Conservation (phyloP, 2,797 vertebrate genomes). For the Lutjanus argentimaculatus region DNA sequence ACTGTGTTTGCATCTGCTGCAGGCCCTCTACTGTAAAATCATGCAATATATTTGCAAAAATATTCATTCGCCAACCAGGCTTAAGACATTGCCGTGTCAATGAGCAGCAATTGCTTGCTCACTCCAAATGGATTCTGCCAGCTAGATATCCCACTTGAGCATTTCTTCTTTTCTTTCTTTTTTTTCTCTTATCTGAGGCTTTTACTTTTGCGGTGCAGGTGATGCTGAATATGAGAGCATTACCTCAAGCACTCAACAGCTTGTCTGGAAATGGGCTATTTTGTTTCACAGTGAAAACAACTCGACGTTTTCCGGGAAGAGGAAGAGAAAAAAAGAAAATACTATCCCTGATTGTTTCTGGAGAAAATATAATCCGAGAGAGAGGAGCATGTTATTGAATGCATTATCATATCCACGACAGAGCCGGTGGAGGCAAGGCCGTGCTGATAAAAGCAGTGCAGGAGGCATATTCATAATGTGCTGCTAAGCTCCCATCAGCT, state of each 20-base stretch:
- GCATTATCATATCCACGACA: slow-evolving; percentile 52
- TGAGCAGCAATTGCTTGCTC: slow-evolving; percentile 78
- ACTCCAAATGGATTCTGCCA: slow-evolving; percentile 73
- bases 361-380: slow-evolving; percentile 58
- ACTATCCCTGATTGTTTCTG: slow-evolving; percentile 56
- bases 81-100: slow-evolving; percentile 80
- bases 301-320: slow-evolving; percentile 30
- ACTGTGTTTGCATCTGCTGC: slow-evolving; percentile 66
- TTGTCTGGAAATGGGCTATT: slow-evolving; percentile 67
- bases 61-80: slow-evolving; percentile 81
- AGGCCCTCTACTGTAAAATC: slow-evolving; percentile 84
- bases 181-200: slow-evolving; percentile 32
- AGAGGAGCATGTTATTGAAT: slow-evolving; percentile 63
- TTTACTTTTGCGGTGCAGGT: slow-evolving; percentile 47
- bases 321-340: slow-evolving; percentile 23
- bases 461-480: slow-evolving; percentile 78
- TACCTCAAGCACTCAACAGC: slow-evolving; percentile 74
- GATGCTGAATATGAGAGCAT: slow-evolving; percentile 60
- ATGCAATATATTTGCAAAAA: slow-evolving; percentile 87
- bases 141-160: slow-evolving; percentile 63
- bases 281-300: slow-evolving; percentile 66
- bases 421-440: slow-evolving; percentile 35
- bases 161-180: slow-evolving; percentile 47
- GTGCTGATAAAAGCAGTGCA: slow-evolving; percentile 54
- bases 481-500: slow-evolving; percentile 48